Evolutionary conservation across 2,113 vertebrate species (phyloP).

Genomic region (Cyprichromis sp.): DNA sequence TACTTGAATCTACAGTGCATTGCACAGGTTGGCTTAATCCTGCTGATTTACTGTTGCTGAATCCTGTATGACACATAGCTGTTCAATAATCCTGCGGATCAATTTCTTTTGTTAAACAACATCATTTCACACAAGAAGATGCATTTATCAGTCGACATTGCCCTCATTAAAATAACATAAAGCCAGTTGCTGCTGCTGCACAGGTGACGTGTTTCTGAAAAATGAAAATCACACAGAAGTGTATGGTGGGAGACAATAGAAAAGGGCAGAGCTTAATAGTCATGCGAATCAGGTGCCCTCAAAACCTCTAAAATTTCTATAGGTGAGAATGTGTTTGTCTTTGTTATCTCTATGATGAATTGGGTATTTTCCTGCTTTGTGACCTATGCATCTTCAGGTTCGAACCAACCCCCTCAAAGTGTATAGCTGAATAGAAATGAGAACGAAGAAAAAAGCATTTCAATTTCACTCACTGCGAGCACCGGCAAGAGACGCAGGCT

Average conservation of each 20-base stretch:
- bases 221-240: background rate
- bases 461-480: background rate
- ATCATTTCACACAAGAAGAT: slow-evolving; percentile 34
- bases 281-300: background rate
- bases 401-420: background rate
- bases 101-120: slow-evolving; percentile 34
- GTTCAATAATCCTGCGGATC: slow-evolving; percentile 15
- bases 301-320: background rate
- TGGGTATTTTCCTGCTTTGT: background rate
- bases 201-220: background rate
- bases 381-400: background rate
- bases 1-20: background rate
- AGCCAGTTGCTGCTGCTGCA: background rate
- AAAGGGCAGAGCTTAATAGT: background rate
- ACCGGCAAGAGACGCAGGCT: background rate
- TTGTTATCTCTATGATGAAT: slow-evolving; percentile 27
- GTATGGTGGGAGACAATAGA: background rate
- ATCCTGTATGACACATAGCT: background rate
- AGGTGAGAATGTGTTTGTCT: background rate
- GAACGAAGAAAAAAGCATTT: slow-evolving; percentile 2
- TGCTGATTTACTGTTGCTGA: background rate
- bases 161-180: slow-evolving; percentile 28
- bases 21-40: background rate
- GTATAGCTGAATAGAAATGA: background rate
- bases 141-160: slow-evolving; percentile 4